Percentiles rank a stretch among this genome's conserved stretches.
Conservation (phyloP, 64 coral and sea anemone species). For the Exaiptasia diaphana region DNA sequence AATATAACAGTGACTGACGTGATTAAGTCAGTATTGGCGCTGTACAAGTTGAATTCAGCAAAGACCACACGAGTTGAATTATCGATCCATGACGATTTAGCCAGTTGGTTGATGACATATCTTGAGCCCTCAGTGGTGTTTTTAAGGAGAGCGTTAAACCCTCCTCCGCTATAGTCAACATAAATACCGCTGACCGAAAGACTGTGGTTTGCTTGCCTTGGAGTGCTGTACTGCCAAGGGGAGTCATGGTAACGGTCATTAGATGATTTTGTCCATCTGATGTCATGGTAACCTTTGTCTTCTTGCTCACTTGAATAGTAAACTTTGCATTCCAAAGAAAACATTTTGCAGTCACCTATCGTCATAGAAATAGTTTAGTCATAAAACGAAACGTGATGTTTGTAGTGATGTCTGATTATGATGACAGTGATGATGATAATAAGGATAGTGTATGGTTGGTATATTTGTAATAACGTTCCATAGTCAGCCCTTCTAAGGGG, state of each 20-base stretch:
- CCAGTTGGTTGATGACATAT: background rate
- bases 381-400: too few species aligned
- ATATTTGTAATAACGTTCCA: too few species aligned
- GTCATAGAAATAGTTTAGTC: too few species aligned
- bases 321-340: conserved; percentile 35
- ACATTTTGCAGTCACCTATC: too few species aligned
- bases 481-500: too few species aligned
- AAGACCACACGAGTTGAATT: conserved; percentile 54
- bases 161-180: conserved; percentile 67
- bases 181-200: conserved; percentile 44
- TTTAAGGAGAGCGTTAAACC: conserved; percentile 38
- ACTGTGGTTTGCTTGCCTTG: conserved; percentile 43
- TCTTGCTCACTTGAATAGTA: conserved; percentile 37
- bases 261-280: conserved; percentile 18
- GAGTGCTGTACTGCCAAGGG: conserved; percentile 44
- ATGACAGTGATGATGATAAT: too few species aligned
- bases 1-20: conserved; percentile 40
- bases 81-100: conserved; percentile 41
- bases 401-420: too few species aligned
- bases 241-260: background rate
- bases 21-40: conserved; percentile 55
- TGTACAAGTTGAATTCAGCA: conserved; percentile 59
- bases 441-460: too few species aligned
- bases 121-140: conserved; percentile 7
- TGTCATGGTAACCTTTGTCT: conserved; percentile 27